Conservation (phyloP, 2,888 invertebrate genomes). For the Trichacis sp. region DNA sequence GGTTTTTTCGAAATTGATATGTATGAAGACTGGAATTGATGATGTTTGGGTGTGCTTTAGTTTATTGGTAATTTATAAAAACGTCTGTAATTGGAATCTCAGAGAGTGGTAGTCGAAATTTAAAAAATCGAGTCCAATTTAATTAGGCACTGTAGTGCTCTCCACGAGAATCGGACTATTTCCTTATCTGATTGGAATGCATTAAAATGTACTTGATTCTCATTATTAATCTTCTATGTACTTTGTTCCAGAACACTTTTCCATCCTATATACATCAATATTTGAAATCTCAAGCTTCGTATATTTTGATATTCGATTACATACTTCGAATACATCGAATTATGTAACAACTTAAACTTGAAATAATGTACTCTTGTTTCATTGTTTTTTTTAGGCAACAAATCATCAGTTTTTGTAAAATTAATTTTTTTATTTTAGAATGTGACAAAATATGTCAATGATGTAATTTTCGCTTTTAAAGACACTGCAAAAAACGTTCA, state of each 20-base stretch:
- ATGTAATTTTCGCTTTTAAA: too few species aligned
- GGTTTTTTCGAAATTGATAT: not conserved
- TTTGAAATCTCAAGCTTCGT: too few species aligned
- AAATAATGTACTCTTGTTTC: too few species aligned
- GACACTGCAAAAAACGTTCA: too few species aligned
- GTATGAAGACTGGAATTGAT: not conserved
- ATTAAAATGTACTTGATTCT: not conserved
- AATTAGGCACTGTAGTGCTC: not conserved
- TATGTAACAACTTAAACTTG: too few species aligned
- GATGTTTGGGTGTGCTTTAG: not conserved
- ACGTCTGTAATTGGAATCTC: not conserved
- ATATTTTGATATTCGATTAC: too few species aligned
- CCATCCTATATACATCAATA: not conserved
- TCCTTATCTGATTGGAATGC: slow-evolving; percentile 1
- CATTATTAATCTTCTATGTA: not conserved
- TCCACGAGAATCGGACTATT: not conserved
- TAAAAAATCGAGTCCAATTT: not conserved
- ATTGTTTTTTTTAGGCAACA: too few species aligned
- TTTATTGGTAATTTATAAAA: not conserved
- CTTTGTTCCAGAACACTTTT: too few species aligned
- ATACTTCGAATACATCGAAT: too few species aligned
- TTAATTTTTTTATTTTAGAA: too few species aligned
- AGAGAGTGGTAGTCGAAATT: not conserved
- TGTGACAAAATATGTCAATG: too few species aligned
- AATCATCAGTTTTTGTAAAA: too few species aligned